Evolutionary conservation across 53 echinoderm and acorn worm species (phyloP).

Genomic region (Echinometra lucunter): DNA sequence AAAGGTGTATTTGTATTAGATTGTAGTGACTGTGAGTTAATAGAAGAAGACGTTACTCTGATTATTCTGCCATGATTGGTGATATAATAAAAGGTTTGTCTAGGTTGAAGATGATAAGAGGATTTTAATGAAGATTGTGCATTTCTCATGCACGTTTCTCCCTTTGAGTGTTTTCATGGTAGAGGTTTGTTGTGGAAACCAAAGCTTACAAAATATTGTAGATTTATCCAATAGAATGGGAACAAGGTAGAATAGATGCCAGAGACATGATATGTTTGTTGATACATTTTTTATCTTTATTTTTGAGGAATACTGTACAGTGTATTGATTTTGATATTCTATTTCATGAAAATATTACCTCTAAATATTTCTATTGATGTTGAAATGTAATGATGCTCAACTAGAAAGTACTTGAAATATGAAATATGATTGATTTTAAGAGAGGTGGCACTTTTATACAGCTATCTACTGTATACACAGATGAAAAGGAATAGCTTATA

Average conservation of each 20-base stretch:
- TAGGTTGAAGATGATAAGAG: neutral
- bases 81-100: neutral
- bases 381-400: too few species aligned
- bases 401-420: too few species aligned
- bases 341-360: too few species aligned
- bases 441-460: neutral
- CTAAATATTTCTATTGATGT: too few species aligned
- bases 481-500: neutral
- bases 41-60: neutral
- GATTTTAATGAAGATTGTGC: neutral
- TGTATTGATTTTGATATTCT: too few species aligned
- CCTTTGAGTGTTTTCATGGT: neutral
- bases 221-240: neutral
- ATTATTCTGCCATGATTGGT: neutral
- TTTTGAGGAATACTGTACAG: too few species aligned
- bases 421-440: neutral
- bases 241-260: neutral
- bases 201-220: neutral
- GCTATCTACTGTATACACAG: neutral
- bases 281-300: neutral
- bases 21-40: too few species aligned
- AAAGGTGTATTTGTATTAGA: neutral
- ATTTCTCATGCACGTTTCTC: neutral
- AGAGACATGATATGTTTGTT: neutral
- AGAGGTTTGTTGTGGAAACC: neutral